Evolutionary conservation across 2,888 invertebrate species (phyloP).

Genomic region (Melanostoma mellinum): DNA sequence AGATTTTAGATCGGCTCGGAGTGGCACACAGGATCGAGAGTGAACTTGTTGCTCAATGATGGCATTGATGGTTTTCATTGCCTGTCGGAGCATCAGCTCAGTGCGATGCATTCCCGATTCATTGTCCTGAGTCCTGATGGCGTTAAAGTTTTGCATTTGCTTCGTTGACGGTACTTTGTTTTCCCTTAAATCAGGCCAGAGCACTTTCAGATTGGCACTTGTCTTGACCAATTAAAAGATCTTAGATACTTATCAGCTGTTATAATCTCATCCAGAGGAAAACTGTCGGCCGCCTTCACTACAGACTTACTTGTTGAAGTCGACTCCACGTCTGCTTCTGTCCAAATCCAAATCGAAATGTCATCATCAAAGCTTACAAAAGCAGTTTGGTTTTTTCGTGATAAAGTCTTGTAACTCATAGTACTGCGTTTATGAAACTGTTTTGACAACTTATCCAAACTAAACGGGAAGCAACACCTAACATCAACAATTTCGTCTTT

Average conservation of each 20-base stretch:
- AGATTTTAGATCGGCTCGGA: conserved; percentile 77
- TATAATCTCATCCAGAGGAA: conserved; percentile 74
- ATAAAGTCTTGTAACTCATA: no score
- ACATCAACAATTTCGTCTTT: no score
- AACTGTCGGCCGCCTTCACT: conserved; percentile 49
- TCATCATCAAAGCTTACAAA: no score
- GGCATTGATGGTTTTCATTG: conserved; percentile 77
- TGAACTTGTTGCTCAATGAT: conserved; percentile 79
- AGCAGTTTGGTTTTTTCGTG: no score
- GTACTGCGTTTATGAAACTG: no score
- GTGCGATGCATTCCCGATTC: conserved; percentile 74
- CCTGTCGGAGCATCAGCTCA: conserved; percentile 77
- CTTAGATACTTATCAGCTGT: conserved; percentile 77
- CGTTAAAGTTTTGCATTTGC: conserved; percentile 67
- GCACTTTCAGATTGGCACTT: conserved; percentile 75
- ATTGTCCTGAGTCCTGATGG: conserved; percentile 73
- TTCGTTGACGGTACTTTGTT: conserved; percentile 74
- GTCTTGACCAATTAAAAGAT: conserved; percentile 76
- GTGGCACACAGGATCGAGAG: conserved; percentile 77
- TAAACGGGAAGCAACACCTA: no score
- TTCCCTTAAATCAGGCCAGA: conserved; percentile 76
- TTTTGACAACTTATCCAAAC: no score
- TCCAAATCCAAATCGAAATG: no score
- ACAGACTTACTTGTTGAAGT: conserved; percentile 62
- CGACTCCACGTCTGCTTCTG: no score